Evolutionary conservation across 2,113 vertebrate genomes (phyloP), one percentile per base, ranked within the genome.

Genomic region (Vulpes lagopus): DNA sequence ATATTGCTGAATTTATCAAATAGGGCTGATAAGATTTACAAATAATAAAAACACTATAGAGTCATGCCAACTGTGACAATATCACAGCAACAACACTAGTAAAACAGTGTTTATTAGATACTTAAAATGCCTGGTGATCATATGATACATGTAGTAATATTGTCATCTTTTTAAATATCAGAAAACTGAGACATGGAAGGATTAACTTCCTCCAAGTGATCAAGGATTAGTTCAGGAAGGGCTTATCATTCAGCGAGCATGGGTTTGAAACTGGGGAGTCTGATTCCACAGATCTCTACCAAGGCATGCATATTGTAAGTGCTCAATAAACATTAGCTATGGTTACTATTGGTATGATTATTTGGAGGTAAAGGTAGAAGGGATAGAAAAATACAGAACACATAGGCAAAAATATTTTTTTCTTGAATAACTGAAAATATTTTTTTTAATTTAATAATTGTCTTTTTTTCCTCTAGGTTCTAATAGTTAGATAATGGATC

Each of bases 401-500:
- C 8, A 20, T 57, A 79, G 91, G 65, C 57, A 94, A 95, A 88
- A 80, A 57, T 38, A 15, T 73, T 73, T 93, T 85, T 94, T 95
- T 69, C 92, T 96, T 93, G 73, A 96, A 94, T 97, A 97, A 96
- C 94, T 82, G 86, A 94, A 89, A 93, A 91, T 43, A 95, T 93
- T 95, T 73, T 91, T 91, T 96, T 51, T 51, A 94, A 94, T 94
- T 98, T 97, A 97, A 76, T 97, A 96, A 97, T 95, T 97, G 91
- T 32, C 74, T 86, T 64, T 12, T 92, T 97, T 97, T 81, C 14
- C 79, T 98, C 19, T 92, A 65, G 89, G 90, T 78, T 97, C 62
- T 96, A 97, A 91, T 93, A 97, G 89, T 82, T 94, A 97, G 94
- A 94, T 98, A 98, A 97, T 92, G 8, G 89, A 96, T 89, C 97